Base-by-base conservation (phyloP, 2,888 invertebrate species). In the Pterobdella sp. region DNA sequence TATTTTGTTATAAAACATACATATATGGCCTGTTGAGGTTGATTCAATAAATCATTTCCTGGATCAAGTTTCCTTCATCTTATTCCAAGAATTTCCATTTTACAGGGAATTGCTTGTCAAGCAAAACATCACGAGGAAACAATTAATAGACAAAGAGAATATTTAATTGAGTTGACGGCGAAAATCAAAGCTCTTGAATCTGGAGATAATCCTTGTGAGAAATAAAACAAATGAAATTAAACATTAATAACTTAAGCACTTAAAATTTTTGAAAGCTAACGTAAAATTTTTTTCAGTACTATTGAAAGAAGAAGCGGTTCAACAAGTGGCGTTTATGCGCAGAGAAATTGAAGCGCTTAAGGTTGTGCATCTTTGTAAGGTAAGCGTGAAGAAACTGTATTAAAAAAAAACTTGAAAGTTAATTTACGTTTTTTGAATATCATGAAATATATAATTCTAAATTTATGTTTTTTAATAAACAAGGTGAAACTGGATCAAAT, bases 281-380 rank as follows among this genome's bases (percentile, higher is more conserved):
- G 10, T 37, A 52, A 70, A 72, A 65, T 68, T 72, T 36, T 22
- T 36, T 22, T 31, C 76, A 82, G 82, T 83, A 69, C 82, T 82
- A 22, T 80, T 79, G 60, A 80, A 82, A 37, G 82, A 83, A 75
- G 81, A 83, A 72, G 83, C 83, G 3, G 76, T 83, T 34, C 83
- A 83, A 72, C 82, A 83, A 74, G 83, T 83, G 42, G 79, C 82
- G 68, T 75, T 82, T 73, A 78, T 84, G 67, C 83, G 83, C 79
- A 83, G 82, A 76, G 82, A 84, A 80, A 98, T 98, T 85, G 94
- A 96, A 0, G 96, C 98, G 76, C 97, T 98, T 84, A 88, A 97
- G 26, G 97, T 97, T 1, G 97, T 97, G 52, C 98, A 97, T 0
- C 98, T 98, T 82, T 98, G 97, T 0, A 98, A 98, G 84, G 90